A percentile compares a stretch with the other conserved stretches of the same genome.
Conservation (phyloP, 2,113 vertebrate genomes). For the Ictalurus furcatus region DNA sequence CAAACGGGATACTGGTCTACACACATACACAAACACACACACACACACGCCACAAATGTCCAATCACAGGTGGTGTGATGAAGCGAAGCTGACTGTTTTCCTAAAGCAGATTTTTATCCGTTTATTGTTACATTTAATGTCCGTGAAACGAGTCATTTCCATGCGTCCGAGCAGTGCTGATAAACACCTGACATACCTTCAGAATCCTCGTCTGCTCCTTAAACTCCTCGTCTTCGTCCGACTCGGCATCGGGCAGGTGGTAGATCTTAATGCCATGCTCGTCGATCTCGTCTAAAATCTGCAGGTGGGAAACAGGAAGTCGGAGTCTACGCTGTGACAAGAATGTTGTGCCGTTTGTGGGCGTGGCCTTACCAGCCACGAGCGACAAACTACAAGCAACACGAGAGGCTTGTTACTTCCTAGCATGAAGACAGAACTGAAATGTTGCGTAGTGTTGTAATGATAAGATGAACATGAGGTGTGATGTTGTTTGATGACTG, state of each 20-base stretch:
- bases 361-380: neutral
- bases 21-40: neutral
- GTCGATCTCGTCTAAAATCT: slow-evolving; percentile 98
- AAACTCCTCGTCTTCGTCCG: slow-evolving; percentile 97
- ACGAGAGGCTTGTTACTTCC: neutral
- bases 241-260: slow-evolving; percentile 96
- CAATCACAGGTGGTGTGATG: too few relatives aligned
- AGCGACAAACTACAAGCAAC: too few relatives aligned
- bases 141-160: neutral
- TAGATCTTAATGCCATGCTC: slow-evolving; percentile 98
- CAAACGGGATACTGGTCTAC: slow-evolving; percentile 96
- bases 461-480: neutral
- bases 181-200: slow-evolving; percentile 74
- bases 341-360: neutral
- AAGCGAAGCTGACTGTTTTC: too few relatives aligned
- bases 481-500: neutral
- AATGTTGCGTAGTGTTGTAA: neutral
- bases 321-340: neutral
- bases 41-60: neutral
- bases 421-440: neutral
- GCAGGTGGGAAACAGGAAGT: neutral
- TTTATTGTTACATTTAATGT: neutral
- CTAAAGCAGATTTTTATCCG: neutral
- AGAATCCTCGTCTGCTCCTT: slow-evolving; percentile 96
- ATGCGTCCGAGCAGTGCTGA: neutral